Percentiles rank a stretch among this genome's conserved stretches.
Conservation (phyloP, 2,888 invertebrate genomes). For the Cinara cedri region DNA sequence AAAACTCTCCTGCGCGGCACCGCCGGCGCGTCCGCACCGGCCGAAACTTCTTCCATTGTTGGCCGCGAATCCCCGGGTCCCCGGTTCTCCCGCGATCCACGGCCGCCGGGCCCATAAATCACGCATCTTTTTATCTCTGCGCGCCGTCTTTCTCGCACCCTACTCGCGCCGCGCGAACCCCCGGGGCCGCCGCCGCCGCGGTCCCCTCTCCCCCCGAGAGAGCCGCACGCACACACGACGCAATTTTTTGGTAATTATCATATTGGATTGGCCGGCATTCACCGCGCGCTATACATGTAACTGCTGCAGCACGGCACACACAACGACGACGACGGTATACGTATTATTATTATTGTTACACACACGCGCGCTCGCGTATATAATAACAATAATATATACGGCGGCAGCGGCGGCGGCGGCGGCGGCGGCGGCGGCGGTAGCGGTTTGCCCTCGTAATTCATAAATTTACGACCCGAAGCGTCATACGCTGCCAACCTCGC, state of each 20-base stretch:
- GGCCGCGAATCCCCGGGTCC: conserved; percentile 24
- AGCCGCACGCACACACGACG: neutral
- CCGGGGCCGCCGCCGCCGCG: conserved; percentile 23
- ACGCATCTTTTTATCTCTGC: conserved; percentile 49
- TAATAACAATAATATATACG: neutral
- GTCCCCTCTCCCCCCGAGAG: neutral
- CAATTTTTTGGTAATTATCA: conserved; percentile 57
- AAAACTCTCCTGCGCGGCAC: conserved; percentile 29
- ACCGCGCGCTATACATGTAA: neutral
- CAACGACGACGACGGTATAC: neutral
- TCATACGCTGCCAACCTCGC: conserved; percentile 56
- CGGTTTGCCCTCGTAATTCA: conserved; percentile 56
- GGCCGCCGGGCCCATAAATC: conserved; percentile 40
- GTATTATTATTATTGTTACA: no score
- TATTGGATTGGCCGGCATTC: conserved; percentile 57
- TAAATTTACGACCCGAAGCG: conserved; percentile 56
- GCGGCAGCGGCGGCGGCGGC: neutral
- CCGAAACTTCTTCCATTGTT: conserved; percentile 55
- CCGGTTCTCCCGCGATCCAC: neutral
- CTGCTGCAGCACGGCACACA: no score
- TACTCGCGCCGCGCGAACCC: conserved; percentile 18
- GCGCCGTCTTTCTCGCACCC: conserved; percentile 25
- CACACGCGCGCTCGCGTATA: no score
- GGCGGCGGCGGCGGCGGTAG: neutral
- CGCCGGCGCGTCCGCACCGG: neutral